Conservation (phyloP, 2,888 invertebrate genomes). For the Tetramorium bicarinatum region DNA sequence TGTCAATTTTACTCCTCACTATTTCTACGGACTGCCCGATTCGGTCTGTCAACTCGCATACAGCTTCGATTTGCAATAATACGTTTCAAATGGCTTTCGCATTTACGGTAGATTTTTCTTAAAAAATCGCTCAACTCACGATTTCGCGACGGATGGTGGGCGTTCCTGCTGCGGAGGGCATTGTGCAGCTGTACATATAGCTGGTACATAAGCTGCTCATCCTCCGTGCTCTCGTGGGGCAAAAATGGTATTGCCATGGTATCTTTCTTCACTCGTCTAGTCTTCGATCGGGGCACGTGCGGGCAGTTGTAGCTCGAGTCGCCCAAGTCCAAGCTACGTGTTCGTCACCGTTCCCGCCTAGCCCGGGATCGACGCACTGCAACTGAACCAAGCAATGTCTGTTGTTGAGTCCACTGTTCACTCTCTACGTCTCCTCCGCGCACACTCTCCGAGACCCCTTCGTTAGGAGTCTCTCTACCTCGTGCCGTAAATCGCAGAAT, state of each 20-base stretch:
- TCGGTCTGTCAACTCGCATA: neutral
- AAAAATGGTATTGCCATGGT: conserved; percentile 84
- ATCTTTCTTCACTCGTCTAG: conserved; percentile 6
- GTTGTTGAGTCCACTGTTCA: conserved; percentile 43
- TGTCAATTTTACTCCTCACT: conserved; percentile 8
- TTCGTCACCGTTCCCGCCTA: neutral
- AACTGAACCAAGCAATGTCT: conserved; percentile 65
- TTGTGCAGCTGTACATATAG: conserved; percentile 84
- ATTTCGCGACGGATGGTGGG: conserved; percentile 83
- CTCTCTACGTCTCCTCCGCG: conserved; percentile 31
- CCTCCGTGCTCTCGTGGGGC: conserved; percentile 79
- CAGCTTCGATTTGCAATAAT: neutral
- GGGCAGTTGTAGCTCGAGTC: conserved; percentile 17
- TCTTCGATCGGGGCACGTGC: neutral
- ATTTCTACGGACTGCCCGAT: neutral
- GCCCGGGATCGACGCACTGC: conserved; percentile 58
- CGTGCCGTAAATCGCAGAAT: neutral
- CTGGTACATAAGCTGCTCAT: conserved; percentile 83
- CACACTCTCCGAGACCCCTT: conserved; percentile 14
- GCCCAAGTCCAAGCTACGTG: neutral
- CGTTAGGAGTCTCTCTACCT: neutral
- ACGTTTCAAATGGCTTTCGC: neutral
- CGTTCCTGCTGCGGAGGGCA: conserved; percentile 82
- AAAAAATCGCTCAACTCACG: conserved; percentile 81
- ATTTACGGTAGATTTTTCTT: conserved; percentile 6